These are phyloP conservation scores for Corvus cornix DNA, from an alignment of 2,113 vertebrate species.

Conservation along the genomic window DNA sequence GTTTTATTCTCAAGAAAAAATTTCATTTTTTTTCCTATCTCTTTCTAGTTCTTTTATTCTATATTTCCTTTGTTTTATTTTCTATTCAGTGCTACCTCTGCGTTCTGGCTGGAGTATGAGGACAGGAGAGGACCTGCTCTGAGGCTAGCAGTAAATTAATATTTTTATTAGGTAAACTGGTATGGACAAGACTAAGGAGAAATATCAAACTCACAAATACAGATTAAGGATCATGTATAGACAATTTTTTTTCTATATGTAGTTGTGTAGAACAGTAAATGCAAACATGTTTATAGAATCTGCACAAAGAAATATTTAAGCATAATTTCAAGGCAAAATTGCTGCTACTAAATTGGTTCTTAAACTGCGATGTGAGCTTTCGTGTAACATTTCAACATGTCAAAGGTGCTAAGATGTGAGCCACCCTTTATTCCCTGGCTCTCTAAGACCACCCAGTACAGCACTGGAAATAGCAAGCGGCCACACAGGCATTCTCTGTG, in stretches of 20 bases:
- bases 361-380: background rate
- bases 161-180: background rate
- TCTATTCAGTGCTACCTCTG: background rate
- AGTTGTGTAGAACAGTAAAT: background rate
- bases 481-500: background rate
- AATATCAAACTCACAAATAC: background rate
- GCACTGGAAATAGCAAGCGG: accelerated
- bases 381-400: background rate
- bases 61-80: background rate
- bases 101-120: background rate
- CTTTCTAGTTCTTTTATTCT: background rate
- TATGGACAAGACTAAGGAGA: background rate
- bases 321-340: background rate
- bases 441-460: background rate
- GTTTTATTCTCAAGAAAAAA: background rate
- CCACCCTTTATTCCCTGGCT: background rate
- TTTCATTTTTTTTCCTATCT: accelerated
- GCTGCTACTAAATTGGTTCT: accelerated
- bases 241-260: background rate
- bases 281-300: background rate
- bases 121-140: background rate
- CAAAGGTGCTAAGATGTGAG: background rate
- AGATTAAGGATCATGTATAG: background rate
- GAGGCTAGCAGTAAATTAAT: background rate
- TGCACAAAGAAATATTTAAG: background rate